phyloP scores from a whole-genome alignment of 2,113 vertebrate genomes.

The Tylochromis polylepis region DNA sequence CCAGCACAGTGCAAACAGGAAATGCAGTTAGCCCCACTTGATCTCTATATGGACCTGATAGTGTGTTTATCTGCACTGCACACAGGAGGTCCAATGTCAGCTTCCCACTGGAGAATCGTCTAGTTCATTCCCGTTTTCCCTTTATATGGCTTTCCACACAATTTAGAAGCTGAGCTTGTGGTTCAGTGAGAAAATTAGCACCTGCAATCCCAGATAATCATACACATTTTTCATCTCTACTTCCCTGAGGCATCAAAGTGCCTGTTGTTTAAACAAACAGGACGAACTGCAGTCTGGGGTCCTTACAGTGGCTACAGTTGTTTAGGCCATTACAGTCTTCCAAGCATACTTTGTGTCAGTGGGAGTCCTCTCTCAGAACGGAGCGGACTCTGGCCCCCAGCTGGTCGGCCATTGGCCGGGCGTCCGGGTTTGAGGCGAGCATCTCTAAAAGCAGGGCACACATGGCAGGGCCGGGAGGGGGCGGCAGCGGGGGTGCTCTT shows the following conservation, averaged over 20 bases:
- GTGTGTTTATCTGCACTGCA: neutral
- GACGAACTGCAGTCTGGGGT: neutral
- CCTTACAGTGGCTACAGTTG: neutral
- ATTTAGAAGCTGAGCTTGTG: neutral
- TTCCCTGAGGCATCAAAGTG: conserved; percentile 2
- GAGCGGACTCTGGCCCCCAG: conserved; percentile 84
- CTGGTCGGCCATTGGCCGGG: conserved; percentile 86
- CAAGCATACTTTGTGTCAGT: conserved; percentile 18
- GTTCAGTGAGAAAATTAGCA: neutral
- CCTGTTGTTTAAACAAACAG: neutral
- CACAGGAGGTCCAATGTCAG: neutral
- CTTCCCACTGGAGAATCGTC: neutral
- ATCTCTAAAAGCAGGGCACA: conserved; percentile 90
- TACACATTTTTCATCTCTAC: neutral
- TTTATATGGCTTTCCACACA: neutral
- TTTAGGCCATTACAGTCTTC: neutral
- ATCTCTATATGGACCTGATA: neutral
- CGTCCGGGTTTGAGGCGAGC: conserved; percentile 88
- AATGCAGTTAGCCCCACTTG: neutral
- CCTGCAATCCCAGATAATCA: neutral
- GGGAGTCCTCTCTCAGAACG: conserved; percentile 69
- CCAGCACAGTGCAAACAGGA: neutral
- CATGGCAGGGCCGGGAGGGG: conserved; percentile 75
- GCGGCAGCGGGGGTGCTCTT: conserved; percentile 79
- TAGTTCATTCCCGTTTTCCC: neutral